Percentiles rank a stretch among this genome's conserved stretches.
Evolutionary conservation across 1,140 invertebrate species (phyloP).

Genomic region (Choristoneura fumiferana): DNA sequence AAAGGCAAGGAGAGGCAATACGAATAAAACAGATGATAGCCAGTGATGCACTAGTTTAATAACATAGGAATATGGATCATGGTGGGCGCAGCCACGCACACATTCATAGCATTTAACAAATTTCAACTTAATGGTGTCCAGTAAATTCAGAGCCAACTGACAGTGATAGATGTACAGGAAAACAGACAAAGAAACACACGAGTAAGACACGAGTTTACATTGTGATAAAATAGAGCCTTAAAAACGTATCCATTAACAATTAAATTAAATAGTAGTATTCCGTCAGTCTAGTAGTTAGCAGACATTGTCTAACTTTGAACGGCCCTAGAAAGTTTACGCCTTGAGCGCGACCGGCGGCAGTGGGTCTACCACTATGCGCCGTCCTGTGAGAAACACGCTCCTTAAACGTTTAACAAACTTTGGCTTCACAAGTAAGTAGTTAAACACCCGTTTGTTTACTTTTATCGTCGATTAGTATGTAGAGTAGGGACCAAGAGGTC

Average conservation of each 20-base stretch:
- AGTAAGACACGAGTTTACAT: no score
- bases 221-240: no score
- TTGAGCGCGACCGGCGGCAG: not conserved
- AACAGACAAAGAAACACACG: no score
- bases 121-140: no score
- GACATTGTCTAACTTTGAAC: constrained; percentile 13
- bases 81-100: no score
- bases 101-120: no score
- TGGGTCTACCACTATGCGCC: constrained; percentile 4
- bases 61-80: no score
- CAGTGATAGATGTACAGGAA: no score
- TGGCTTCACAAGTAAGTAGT: constrained; percentile 11
- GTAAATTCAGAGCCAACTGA: no score
- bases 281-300: not conserved
- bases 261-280: not conserved
- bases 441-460: constrained; percentile 1
- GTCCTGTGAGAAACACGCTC: not conserved
- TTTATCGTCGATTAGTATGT: constrained; percentile 16
- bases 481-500: constrained; percentile 2
- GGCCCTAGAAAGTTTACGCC: constrained; percentile 5
- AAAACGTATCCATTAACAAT: not conserved
- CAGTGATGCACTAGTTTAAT: no score
- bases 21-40: no score
- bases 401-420: constrained; percentile 14
- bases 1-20: no score